A percentile compares a stretch with the other conserved stretches of the same genome.
Evolutionary conservation across 2,888 invertebrate genomes (phyloP).

Genomic region (Parelbella ahira): DNA sequence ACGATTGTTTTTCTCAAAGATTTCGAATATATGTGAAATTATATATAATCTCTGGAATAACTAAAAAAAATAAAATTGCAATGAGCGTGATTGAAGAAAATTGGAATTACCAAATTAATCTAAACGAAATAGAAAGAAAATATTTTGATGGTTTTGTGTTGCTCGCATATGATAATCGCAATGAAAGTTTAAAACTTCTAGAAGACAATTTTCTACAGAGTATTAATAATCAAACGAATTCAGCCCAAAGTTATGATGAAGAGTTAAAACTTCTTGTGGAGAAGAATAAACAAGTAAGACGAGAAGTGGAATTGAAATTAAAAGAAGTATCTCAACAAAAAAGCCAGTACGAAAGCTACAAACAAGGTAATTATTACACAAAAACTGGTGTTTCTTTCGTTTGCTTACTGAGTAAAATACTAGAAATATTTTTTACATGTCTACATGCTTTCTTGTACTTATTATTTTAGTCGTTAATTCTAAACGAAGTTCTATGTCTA

Average conservation of each 20-base stretch:
- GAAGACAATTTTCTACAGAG: conserved; percentile 46
- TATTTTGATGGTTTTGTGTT: conserved; percentile 40
- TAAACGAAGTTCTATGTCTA: too few species aligned
- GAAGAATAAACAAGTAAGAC: conserved; percentile 50
- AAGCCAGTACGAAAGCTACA: conserved; percentile 52
- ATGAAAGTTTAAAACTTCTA: conserved; percentile 40
- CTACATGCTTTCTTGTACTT: too few species aligned
- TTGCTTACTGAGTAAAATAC: too few species aligned
- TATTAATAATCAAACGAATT: conserved; percentile 32
- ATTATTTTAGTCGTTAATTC: too few species aligned
- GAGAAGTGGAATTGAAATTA: conserved; percentile 51
- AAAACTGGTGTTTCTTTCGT: too few species aligned
- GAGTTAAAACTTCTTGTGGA: conserved; percentile 50
- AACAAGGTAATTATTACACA: conserved; percentile 42
- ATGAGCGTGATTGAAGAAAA: conserved; percentile 52
- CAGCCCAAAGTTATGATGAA: conserved; percentile 45
- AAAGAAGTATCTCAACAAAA: conserved; percentile 48
- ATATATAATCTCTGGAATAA: too few species aligned
- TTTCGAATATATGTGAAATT: too few species aligned
- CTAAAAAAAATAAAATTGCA: neutral
- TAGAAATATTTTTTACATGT: too few species aligned
- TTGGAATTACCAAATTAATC: conserved; percentile 43
- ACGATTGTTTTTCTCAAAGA: too few species aligned
- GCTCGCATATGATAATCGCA: conserved; percentile 35
- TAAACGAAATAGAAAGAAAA: conserved; percentile 37